A percentile compares a stretch with the other conserved stretches of the same genome.
phyloP scores from a whole-genome alignment of 2,888 invertebrate species.

The Arrhopalites spinosus region DNA sequence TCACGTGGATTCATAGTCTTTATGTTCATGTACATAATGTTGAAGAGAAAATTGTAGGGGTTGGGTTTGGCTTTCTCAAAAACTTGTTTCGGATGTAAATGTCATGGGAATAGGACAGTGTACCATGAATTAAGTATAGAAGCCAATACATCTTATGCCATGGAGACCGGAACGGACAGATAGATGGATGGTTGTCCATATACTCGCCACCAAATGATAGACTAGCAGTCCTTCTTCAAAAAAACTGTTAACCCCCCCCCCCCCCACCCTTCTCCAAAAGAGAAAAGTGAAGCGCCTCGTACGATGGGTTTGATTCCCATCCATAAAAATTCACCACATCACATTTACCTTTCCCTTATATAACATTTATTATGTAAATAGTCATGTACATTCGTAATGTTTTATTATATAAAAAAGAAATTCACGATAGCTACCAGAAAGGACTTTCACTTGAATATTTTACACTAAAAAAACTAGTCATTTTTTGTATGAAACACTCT shows the following conservation, averaged over 20 bases:
- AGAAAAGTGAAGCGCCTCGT: not conserved
- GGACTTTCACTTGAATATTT: too few species aligned
- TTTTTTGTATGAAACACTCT: too few species aligned
- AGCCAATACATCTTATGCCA: constrained; percentile 26
- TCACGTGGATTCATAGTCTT: too few species aligned
- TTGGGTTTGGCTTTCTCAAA: too few species aligned
- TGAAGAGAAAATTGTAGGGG: not conserved
- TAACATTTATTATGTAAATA: not conserved
- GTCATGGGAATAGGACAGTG: not conserved
- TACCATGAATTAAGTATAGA: constrained; percentile 15
- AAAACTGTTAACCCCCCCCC: not conserved
- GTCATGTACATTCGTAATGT: not conserved
- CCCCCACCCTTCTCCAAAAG: not conserved
- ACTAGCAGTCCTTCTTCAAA: constrained; percentile 4
- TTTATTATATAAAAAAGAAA: not conserved
- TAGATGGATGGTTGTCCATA: constrained; percentile 31
- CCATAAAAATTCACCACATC: not conserved
- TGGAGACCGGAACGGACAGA: constrained; percentile 32
- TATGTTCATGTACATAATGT: too few species aligned
- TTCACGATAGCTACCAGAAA: not conserved
- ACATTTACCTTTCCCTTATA: not conserved
- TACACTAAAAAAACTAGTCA: too few species aligned
- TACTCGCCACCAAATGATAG: constrained; percentile 17
- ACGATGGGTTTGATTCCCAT: too few species aligned
- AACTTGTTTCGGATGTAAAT: constrained; percentile 7